Percentiles rank a stretch among this genome's conserved stretches.
Evolutionary conservation across 2,888 invertebrate species (phyloP).

Genomic region (Hydraecia micacea): DNA sequence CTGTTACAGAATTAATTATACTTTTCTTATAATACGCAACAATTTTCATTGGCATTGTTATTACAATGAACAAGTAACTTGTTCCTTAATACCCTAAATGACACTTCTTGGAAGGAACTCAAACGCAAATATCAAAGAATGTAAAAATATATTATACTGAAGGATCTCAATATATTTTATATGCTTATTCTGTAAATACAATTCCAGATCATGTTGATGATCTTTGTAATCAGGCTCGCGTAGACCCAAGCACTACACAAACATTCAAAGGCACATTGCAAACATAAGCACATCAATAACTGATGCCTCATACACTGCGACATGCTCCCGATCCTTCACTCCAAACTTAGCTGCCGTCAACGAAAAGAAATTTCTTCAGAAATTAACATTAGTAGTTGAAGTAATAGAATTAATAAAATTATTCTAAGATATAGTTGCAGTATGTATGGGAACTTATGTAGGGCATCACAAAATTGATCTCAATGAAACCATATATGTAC

Average conservation of each 20-base stretch:
- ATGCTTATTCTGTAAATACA: slow-evolving; percentile 31
- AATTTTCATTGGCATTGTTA: neutral
- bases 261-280: slow-evolving; percentile 79
- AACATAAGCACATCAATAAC: slow-evolving; percentile 74
- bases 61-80: neutral
- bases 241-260: slow-evolving; percentile 71
- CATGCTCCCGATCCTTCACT: slow-evolving; percentile 72
- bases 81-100: neutral
- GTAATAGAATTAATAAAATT: slow-evolving; percentile 5
- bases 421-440: neutral
- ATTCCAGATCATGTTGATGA: slow-evolving; percentile 45
- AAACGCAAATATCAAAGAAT: neutral
- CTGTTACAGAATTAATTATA: slow-evolving; percentile 12
- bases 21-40: neutral
- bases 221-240: slow-evolving; percentile 49
- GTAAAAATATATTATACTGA: neutral
- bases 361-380: slow-evolving; percentile 66
- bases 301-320: slow-evolving; percentile 75
- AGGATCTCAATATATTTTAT: neutral
- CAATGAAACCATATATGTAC: slow-evolving; percentile 32
- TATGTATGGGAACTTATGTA: neutral
- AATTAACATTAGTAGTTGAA: slow-evolving; percentile 24
- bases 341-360: slow-evolving; percentile 58
- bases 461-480: slow-evolving; percentile 14
- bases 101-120: neutral